Base-by-base conservation (phyloP, 2,888 invertebrate species). In the Gnatocerus cornutus region DNA sequence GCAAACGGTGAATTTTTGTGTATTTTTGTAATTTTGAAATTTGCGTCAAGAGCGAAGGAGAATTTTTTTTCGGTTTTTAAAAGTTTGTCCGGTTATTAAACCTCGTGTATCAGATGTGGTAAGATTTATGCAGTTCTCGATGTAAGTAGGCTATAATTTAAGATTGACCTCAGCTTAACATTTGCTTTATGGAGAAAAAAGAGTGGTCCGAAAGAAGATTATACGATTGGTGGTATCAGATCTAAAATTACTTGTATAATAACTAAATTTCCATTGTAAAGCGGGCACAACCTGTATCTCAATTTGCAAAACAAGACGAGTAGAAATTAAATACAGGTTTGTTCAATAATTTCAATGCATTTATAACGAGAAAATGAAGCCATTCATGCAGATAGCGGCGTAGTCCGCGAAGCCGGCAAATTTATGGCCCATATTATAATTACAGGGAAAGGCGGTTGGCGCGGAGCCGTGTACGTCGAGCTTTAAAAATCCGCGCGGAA, bases 391-490 rank as follows among this genome's bases (percentile, higher is more conserved):
- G 79, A 78, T 76, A 79, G 75, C 46, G 8, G 16, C 46, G 72
- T 79, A 80, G 79, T 7, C 27, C 48, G 48, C 48, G 79, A 79
- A 79, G 80, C 75, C 66, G 74, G 75, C 71, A 78, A 81, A 82
- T 82, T 83, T 82, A 82, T 82, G 78, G 79, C 80, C 79, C 77
- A 78, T 79, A 80, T 80, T 80, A 79, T 82, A 82, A 83, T 83
- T 82, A 82, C 80, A 78, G 79, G 78, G 76, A 77, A 46, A 66
- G 21, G 27, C 58, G 50, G 46, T 21, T 8, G 6, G 41, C 9
- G 37, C 16, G 4, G 2, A 21, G 21, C 21, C 21, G 21, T 21
- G 21, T 21, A 21, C 21, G 4, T 1, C 21, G 21, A 21, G 21
- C 21, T 21, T 21, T 21, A 7, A 63, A 37, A 52, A 53, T 29